Percentiles rank a stretch among this genome's conserved stretches.
These are phyloP conservation scores for Zeuzera pyrina DNA, from an alignment of 2,888 invertebrate genomes.

Conservation along the genomic window DNA sequence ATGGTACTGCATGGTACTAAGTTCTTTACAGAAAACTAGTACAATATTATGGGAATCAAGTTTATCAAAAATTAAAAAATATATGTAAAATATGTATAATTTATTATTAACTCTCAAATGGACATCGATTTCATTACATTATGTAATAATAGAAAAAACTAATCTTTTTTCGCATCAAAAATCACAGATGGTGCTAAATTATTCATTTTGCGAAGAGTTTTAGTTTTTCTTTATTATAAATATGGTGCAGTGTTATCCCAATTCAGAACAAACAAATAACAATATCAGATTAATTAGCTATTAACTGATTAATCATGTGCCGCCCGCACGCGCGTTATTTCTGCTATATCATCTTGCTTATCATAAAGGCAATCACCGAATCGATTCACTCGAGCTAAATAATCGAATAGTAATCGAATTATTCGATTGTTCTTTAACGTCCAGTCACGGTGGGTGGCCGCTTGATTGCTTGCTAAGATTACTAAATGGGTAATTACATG, in stretches of 20 bases:
- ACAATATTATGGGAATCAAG: no score
- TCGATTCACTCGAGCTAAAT: slow-evolving; percentile 52
- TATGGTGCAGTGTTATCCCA: slow-evolving; percentile 9
- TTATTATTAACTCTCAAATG: no score
- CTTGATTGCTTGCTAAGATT: slow-evolving; percentile 32
- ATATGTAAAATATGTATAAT: no score
- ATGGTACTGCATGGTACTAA: no score
- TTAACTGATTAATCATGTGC: slow-evolving; percentile 47
- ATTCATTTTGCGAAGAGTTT: no score
- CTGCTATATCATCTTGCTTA: slow-evolving; percentile 39
- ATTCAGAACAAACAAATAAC: slow-evolving; percentile 10
- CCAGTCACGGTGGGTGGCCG: slow-evolving; percentile 45
- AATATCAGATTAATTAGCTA: slow-evolving; percentile 31
- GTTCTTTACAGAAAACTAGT: no score
- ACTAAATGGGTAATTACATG: slow-evolving; percentile 41
- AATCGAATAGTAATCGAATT: slow-evolving; percentile 32
- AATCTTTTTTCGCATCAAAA: no score
- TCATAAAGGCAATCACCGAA: slow-evolving; percentile 56
- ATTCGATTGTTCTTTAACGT: slow-evolving; percentile 51
- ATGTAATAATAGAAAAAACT: no score
- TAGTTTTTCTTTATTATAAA: no score
- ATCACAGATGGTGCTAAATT: no score
- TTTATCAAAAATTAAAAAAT: no score
- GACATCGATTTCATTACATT: no score
- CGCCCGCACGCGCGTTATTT: slow-evolving; percentile 28